A percentile compares a stretch with the other conserved stretches of the same genome.
These are phyloP conservation scores for Clusia tigrina DNA, from an alignment of 2,888 invertebrate species.

Conservation along the genomic window DNA sequence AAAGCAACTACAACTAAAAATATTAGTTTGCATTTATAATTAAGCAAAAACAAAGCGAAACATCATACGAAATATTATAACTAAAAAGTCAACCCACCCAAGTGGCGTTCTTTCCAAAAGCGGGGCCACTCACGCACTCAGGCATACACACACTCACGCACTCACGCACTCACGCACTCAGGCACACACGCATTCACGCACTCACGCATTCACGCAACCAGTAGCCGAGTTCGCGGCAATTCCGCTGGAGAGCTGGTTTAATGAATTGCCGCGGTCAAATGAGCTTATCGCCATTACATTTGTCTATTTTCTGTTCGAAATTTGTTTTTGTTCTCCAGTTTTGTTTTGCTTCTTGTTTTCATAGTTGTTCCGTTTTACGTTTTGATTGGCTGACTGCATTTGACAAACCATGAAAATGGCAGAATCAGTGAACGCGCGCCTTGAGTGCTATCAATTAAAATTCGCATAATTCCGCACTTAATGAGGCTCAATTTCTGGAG, in stretches of 20 bases:
- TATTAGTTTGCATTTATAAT: background rate
- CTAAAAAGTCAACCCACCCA: constrained; percentile 51
- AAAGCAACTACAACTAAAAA: no score
- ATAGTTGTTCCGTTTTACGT: no score
- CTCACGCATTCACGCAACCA: constrained; percentile 36
- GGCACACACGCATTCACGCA: constrained; percentile 25
- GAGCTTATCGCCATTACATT: background rate
- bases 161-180: constrained; percentile 36
- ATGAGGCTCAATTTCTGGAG: no score
- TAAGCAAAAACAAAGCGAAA: no score
- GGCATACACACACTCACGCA: constrained; percentile 44
- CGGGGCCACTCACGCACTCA: constrained; percentile 1
- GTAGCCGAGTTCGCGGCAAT: constrained; percentile 48
- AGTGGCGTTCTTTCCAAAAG: constrained; percentile 34
- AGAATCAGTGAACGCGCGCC: background rate
- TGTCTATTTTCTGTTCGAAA: no score
- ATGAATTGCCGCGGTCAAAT: background rate
- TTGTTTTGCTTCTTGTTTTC: no score
- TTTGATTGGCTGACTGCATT: no score
- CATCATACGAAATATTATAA: no score
- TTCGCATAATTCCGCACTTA: constrained; percentile 56
- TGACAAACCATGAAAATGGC: background rate
- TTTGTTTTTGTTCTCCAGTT: no score
- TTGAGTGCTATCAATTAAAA: constrained; percentile 52
- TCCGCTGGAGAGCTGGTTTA: constrained; percentile 44